phyloP scores from a whole-genome alignment of 1,140 invertebrate genomes.

The Zophobas morio region DNA sequence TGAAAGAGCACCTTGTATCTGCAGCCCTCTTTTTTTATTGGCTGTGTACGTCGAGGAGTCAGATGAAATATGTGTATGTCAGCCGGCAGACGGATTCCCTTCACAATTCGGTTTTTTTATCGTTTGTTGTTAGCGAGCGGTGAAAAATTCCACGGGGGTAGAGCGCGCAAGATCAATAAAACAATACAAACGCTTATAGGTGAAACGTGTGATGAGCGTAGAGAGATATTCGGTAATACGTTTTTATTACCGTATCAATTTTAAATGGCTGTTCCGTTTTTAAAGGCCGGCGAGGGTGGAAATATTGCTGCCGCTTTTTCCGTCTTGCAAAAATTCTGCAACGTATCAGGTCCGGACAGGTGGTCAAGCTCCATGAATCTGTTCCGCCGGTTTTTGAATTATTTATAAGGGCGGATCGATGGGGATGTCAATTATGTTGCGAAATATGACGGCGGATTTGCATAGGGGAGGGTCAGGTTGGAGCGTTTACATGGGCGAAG shows the following conservation, averaged over 20 bases:
- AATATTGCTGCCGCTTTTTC: neutral
- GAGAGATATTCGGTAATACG: neutral
- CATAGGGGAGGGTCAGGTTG: no score
- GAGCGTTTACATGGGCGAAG: no score
- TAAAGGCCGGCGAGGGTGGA: no score
- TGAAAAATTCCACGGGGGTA: slow-evolving; percentile 3
- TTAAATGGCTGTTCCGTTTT: neutral
- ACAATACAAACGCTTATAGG: slow-evolving; percentile 10
- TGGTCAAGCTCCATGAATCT: slow-evolving; percentile 14
- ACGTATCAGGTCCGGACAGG: neutral
- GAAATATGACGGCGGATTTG: neutral
- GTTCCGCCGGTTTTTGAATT: slow-evolving; percentile 7
- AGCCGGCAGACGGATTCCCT: slow-evolving; percentile 7
- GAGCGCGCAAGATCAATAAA: slow-evolving; percentile 25
- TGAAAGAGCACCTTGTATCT: slow-evolving; percentile 37
- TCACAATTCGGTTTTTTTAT: slow-evolving; percentile 7
- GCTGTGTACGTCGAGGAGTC: slow-evolving; percentile 5
- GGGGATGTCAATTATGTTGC: neutral
- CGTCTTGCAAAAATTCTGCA: slow-evolving; percentile 6
- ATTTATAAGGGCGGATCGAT: slow-evolving; percentile 8
- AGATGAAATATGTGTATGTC: slow-evolving; percentile 29
- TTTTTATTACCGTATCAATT: slow-evolving; percentile 37
- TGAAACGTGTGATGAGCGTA: slow-evolving; percentile 6
- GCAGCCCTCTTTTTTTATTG: neutral
- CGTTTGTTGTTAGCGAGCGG: neutral